Evolutionary conservation across 2,113 vertebrate genomes (phyloP).

Genomic region (Oreotrochilus melanogaster): DNA sequence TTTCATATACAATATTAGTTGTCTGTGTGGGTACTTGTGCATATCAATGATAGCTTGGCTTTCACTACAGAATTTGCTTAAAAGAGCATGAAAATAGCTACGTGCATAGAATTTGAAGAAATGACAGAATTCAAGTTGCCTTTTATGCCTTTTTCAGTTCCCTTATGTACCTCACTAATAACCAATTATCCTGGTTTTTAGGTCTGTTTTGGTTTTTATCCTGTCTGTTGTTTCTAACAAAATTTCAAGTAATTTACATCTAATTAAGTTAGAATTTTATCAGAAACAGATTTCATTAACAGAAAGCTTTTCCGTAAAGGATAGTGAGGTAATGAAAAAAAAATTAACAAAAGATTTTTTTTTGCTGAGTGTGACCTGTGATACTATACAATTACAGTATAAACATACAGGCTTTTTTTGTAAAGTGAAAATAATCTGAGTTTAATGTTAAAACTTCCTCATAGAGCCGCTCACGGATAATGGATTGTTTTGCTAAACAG

Average conservation of each 20-base stretch:
- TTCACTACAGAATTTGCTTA: background rate
- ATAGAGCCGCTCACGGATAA: conserved; percentile 75
- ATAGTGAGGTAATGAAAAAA: background rate
- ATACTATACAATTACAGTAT: background rate
- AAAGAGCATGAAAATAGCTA: background rate
- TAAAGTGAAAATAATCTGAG: background rate
- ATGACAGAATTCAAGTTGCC: background rate
- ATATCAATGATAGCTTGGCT: background rate
- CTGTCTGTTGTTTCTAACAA: background rate
- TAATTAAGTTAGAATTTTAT: background rate
- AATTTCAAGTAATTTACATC: background rate
- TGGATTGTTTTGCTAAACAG: conserved; percentile 86
- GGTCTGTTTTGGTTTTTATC: background rate
- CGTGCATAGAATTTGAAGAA: background rate
- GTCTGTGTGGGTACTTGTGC: background rate
- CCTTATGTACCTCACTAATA: background rate
- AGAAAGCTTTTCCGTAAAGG: background rate
- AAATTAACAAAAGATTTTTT: no score
- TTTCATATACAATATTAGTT: background rate
- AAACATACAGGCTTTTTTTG: background rate
- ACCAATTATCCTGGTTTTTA: background rate
- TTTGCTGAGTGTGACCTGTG: background rate
- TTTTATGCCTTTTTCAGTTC: background rate
- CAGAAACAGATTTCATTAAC: background rate
- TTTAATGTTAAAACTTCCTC: background rate